Evolutionary conservation across 2,888 invertebrate genomes (phyloP).

Genomic region (Xanthostigma xanthostigma): DNA sequence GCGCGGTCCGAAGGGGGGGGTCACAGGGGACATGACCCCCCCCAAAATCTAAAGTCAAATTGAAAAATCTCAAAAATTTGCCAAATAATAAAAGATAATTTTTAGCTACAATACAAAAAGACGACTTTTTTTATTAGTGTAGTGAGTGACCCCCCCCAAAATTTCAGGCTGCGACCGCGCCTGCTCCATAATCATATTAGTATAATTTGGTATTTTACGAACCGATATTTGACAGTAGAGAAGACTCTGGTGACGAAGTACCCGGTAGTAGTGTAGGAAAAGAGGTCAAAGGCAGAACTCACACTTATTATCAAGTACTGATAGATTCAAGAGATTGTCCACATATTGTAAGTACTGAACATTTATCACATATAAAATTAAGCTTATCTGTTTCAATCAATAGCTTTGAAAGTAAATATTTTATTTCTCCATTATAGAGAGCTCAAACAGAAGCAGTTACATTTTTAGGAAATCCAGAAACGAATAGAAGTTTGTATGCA

Average conservation of each 20-base stretch:
- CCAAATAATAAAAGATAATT: too few species aligned
- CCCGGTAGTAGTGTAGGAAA: constrained; percentile 43
- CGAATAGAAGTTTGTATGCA: constrained; percentile 85
- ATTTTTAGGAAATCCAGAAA: constrained; percentile 91
- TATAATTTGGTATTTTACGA: neutral
- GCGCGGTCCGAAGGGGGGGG: too few species aligned
- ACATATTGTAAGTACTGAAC: constrained; percentile 62
- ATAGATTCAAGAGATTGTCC: constrained; percentile 96
- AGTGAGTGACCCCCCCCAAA: too few species aligned
- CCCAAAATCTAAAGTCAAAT: too few species aligned
- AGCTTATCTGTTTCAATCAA: constrained; percentile 5
- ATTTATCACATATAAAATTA: too few species aligned
- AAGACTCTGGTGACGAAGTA: constrained; percentile 20
- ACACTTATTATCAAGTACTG: constrained; percentile 94
- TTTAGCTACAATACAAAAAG: too few species aligned
- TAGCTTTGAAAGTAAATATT: constrained; percentile 2
- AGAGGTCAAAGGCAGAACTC: constrained; percentile 79
- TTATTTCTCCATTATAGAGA: constrained; percentile 41
- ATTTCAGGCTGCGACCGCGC: too few species aligned
- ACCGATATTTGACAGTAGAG: neutral
- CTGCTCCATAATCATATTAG: too few species aligned
- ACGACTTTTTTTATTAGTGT: too few species aligned
- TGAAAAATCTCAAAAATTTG: too few species aligned
- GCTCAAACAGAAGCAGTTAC: constrained; percentile 98
- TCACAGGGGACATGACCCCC: too few species aligned